phyloP scores from a whole-genome alignment of 2,888 invertebrate species.

The Calameuta pallipes region DNA sequence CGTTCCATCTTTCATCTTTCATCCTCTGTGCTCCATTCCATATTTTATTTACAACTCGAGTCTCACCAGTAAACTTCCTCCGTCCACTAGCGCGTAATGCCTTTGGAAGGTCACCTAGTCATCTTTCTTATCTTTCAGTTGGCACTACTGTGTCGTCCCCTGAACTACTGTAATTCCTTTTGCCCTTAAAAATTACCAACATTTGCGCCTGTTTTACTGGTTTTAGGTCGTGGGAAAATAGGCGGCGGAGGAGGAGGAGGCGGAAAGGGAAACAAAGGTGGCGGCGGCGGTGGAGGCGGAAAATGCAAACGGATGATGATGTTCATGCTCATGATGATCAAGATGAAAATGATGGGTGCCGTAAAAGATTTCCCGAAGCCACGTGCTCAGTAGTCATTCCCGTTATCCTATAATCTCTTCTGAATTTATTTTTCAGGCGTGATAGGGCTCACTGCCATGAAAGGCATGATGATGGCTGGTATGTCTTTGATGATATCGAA shows the following conservation, averaged over 20 bases:
- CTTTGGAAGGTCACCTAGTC: not conserved
- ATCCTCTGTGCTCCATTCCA: no score
- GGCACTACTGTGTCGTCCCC: no score
- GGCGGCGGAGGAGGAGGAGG: slow-evolving; percentile 57
- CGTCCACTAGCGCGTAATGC: not conserved
- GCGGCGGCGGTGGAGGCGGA: slow-evolving; percentile 60
- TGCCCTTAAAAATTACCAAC: no score
- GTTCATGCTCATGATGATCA: slow-evolving; percentile 73
- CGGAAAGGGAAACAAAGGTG: slow-evolving; percentile 47
- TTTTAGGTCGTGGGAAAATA: slow-evolving; percentile 61
- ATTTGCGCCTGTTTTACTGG: not conserved
- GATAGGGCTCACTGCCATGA: slow-evolving; percentile 73
- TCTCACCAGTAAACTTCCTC: no score
- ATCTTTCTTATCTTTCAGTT: no score
- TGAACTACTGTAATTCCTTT: no score
- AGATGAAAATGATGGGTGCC: slow-evolving; percentile 72
- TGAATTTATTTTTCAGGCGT: slow-evolving; percentile 66
- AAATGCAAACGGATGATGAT: slow-evolving; percentile 75
- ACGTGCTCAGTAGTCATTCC: not conserved
- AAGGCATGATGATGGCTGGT: slow-evolving; percentile 74
- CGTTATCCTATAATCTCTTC: not conserved
- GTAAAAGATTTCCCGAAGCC: not conserved
- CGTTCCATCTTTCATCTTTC: no score
- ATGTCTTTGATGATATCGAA: slow-evolving; percentile 73
- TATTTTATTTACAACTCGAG: no score